Base-by-base conservation (phyloP, 2,888 invertebrate species). In the Callyntrura sp. region DNA sequence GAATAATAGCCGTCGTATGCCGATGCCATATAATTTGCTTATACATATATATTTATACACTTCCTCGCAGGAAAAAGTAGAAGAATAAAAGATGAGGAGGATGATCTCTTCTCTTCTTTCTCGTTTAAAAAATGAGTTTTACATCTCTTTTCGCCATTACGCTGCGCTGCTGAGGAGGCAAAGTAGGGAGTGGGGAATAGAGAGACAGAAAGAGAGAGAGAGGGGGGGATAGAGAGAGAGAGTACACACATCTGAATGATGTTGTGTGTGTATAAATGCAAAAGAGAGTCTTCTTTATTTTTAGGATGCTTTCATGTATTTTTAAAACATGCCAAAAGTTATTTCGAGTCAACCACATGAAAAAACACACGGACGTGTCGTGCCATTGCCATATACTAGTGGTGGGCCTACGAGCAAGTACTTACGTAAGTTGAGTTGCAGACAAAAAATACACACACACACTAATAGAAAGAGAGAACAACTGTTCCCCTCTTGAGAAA, bases 251-350 rank as follows among this genome's bases (percentile, higher is more conserved):
- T 35, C 35, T 35, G 35, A 4, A 35, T 35, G 35, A 35, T 65
- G 25, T 28, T 65, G 25, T 28, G 11, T 51, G 60, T 3, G 17
- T 3, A 17, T 17, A 9, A 17, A 57, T 82, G 45, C 23, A 48
- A 84, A 78, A 79, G 60, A 78, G 62, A 20, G 76, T 78, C 62
- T 85, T 51, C 78, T 89, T 84, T 89, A 89, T 85, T 89, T 89
- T 89, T 89, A 89, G 84, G 88, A 83, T 51, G n/a, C 35, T 35
- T 78, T 14, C 65, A 84, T 88, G 89, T 89, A 89, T 84, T 84
- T 89, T 89, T 85, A 85, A 88, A 84, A 85, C 79, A 89, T 89
- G 89, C 89, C 89, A 89, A 89, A 89, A 89, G 89, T 89, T 85
- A 89, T 89, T 89, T 89, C 82, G 89, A 84, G 84, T 84, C 51